Percentiles rank a stretch among this genome's conserved stretches.
Evolutionary conservation across 2,113 vertebrate genomes (phyloP).

Genomic region (Gulo gulo): DNA sequence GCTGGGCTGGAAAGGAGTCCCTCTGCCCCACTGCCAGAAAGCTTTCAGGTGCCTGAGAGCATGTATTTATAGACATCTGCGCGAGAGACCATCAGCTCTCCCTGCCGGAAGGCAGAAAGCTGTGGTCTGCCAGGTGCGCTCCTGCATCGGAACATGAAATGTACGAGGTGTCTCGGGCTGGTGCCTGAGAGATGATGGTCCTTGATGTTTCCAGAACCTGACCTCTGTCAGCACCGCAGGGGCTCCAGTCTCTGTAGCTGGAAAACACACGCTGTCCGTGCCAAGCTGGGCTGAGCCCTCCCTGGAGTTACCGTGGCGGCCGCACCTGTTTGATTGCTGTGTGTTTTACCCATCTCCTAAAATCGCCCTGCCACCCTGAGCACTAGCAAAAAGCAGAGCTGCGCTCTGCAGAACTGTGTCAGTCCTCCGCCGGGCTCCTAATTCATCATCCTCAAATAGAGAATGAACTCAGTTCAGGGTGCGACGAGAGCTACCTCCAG

Average conservation of each 20-base stretch:
- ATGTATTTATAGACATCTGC: constrained; percentile 13
- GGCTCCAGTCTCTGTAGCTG: neutral
- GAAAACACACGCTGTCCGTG: neutral
- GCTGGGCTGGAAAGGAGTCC: neutral
- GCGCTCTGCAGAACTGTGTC: neutral
- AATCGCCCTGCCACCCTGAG: neutral
- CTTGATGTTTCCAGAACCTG: constrained; percentile 31
- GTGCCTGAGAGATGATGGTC: neutral
- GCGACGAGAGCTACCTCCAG: neutral
- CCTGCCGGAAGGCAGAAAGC: constrained; percentile 30
- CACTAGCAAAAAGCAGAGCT: neutral
- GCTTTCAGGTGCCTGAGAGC: neutral
- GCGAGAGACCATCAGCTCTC: neutral
- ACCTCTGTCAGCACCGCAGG: constrained; percentile 46
- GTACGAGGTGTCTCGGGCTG: neutral
- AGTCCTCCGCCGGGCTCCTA: neutral
- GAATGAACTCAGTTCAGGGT: neutral
- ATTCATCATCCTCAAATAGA: neutral
- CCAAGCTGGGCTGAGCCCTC: neutral
- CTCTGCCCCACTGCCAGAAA: neutral
- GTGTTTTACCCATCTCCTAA: neutral
- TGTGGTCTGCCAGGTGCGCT: constrained; percentile 42
- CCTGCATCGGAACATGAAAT: constrained; percentile 5
- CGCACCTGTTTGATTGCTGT: neutral
- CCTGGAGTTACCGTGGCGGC: neutral